Evolutionary conservation across 2,113 vertebrate genomes (phyloP).

Genomic region (Callopanchax toddi): DNA sequence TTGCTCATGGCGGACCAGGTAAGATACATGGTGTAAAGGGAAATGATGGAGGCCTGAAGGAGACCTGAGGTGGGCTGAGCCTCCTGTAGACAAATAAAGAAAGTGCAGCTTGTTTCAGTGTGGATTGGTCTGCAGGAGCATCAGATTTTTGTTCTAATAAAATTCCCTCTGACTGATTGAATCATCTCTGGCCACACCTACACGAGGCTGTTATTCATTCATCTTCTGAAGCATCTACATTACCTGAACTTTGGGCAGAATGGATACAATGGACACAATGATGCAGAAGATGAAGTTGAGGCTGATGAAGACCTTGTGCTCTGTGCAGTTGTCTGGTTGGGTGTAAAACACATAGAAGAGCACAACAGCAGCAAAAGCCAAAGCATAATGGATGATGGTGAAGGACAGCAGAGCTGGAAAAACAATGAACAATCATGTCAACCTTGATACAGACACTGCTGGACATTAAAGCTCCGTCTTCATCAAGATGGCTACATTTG

Average conservation of each 20-base stretch:
- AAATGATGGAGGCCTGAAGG: constrained; percentile 90
- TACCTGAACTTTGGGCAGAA: constrained; percentile 94
- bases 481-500: background rate
- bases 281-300: constrained; percentile 90
- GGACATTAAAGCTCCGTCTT: too few relatives aligned
- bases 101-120: background rate
- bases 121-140: background rate
- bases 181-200: too few relatives aligned
- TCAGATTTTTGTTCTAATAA: too few relatives aligned
- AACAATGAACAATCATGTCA: background rate
- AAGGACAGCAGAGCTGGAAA: constrained; percentile 81
- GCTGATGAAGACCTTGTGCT: constrained; percentile 90
- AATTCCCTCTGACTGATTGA: too few relatives aligned
- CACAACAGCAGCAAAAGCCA: constrained; percentile 73
- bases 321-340: constrained; percentile 76
- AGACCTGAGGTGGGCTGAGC: constrained; percentile 91
- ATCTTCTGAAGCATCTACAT: constrained; percentile 4
- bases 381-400: constrained; percentile 80
- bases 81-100: constrained; percentile 73
- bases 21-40: constrained; percentile 90
- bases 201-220: background rate
- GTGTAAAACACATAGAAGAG: constrained; percentile 90
- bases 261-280: constrained; percentile 79
- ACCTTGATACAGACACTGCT: too few relatives aligned
- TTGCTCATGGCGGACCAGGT: constrained; percentile 92